Conservation (phyloP, 2,797 vertebrate genomes). For the Rhinichthys osculus region DNA sequence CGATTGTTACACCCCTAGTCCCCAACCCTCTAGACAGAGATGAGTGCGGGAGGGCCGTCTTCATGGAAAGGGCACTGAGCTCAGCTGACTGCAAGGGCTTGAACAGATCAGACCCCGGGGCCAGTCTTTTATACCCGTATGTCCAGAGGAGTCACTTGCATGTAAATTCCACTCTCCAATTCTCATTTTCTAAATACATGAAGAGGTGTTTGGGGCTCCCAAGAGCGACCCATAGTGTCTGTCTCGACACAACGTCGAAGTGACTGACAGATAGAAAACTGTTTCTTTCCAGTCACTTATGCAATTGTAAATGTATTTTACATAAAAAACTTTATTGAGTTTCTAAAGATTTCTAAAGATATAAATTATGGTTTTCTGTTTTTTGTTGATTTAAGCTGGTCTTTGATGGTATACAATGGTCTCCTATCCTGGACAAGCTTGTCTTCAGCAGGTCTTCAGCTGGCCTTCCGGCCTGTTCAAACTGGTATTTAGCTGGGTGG, state of each 20-base stretch:
- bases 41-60: no score
- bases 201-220: neutral
- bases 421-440: neutral
- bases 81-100: no score
- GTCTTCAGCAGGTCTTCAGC: neutral
- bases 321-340: neutral
- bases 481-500: neutral
- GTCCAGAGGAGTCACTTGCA: neutral
- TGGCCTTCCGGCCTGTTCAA: neutral
- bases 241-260: neutral
- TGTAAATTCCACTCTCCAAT: neutral
- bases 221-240: no score
- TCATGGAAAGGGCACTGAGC: no score
- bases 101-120: no score
- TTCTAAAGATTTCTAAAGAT: no score
- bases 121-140: neutral
- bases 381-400: neutral
- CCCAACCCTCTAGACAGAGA: no score
- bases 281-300: no score
- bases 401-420: neutral
- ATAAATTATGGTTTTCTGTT: no score
- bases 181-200: neutral
- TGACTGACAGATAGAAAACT: no score
- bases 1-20: no score
- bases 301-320: neutral